A percentile compares a stretch with the other conserved stretches of the same genome.
These are phyloP conservation scores for Atherinosoma microstoma DNA, from an alignment of 2,797 vertebrate genomes.

Conservation along the genomic window DNA sequence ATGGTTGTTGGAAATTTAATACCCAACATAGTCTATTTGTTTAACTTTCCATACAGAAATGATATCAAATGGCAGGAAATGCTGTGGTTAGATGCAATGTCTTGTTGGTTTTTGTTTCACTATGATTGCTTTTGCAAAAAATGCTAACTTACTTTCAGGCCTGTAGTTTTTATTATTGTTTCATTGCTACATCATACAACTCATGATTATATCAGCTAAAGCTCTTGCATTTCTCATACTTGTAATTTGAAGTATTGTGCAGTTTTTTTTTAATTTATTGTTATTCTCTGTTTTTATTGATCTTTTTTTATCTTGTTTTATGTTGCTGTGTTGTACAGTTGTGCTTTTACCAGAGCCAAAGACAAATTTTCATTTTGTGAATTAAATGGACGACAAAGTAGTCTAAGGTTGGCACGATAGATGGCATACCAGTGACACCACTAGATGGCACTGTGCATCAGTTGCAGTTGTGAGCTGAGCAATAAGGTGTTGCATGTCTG, in stretches of 20 bases:
- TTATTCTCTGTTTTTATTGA: neutral
- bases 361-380: neutral
- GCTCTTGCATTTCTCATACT: neutral
- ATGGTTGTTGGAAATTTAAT: neutral
- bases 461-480: neutral
- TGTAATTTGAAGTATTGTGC: neutral
- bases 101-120: slow-evolving; percentile 38
- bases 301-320: neutral
- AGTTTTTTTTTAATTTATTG: neutral
- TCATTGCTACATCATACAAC: neutral
- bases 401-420: neutral
- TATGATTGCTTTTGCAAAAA: slow-evolving; percentile 25
- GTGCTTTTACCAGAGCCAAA: neutral
- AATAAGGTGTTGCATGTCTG: neutral
- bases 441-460: slow-evolving; percentile 69
- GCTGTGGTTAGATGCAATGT: slow-evolving; percentile 22
- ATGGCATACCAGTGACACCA: slow-evolving; percentile 29
- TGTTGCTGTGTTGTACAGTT: neutral
- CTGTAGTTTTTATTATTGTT: neutral
- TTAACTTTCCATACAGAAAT: slow-evolving; percentile 21
- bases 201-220: neutral
- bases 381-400: neutral
- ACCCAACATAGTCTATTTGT: neutral
- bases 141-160: neutral
- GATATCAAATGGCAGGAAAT: slow-evolving; percentile 44